These are phyloP conservation scores for Oryzias celebensis DNA, from an alignment of 2,113 vertebrate genomes.

Conservation along the genomic window DNA sequence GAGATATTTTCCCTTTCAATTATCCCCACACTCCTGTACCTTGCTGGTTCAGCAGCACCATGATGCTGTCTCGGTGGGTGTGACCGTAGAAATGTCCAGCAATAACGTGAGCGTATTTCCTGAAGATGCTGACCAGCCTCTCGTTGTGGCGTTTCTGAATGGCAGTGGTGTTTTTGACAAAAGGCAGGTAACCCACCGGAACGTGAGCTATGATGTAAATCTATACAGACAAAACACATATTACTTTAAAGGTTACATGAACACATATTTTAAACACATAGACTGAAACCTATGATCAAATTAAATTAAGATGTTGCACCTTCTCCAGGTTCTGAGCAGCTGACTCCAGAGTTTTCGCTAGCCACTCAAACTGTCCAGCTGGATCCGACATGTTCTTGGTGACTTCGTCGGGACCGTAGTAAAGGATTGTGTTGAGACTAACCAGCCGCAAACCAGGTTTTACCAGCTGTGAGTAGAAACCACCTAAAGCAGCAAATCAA, in stretches of 20 bases:
- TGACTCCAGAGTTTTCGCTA: slow-evolving; percentile 53
- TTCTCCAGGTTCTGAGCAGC: slow-evolving; percentile 49
- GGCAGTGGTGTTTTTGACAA: slow-evolving; percentile 72
- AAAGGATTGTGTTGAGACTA: slow-evolving; percentile 94
- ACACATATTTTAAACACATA: not conserved
- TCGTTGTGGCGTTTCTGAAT: slow-evolving; percentile 84
- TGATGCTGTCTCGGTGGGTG: slow-evolving; percentile 91
- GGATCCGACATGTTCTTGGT: slow-evolving; percentile 88
- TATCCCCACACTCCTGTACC: slow-evolving; percentile 67
- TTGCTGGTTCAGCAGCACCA: slow-evolving; percentile 86
- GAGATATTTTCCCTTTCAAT: no score
- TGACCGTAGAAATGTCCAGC: slow-evolving; percentile 93
- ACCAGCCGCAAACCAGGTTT: slow-evolving; percentile 82
- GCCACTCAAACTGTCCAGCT: slow-evolving; percentile 59
- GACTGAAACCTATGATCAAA: not conserved
- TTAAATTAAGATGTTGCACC: slow-evolving; percentile 22
- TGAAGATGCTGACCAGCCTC: slow-evolving; percentile 84
- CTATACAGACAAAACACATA: slow-evolving; percentile 59
- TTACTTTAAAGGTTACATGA: not conserved
- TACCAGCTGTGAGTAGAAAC: slow-evolving; percentile 91
- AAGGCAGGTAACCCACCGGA: slow-evolving; percentile 89
- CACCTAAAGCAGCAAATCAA: slow-evolving; percentile 76
- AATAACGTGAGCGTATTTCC: slow-evolving; percentile 83
- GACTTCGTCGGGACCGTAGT: slow-evolving; percentile 85
- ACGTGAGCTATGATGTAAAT: slow-evolving; percentile 92